A percentile compares a stretch with the other conserved stretches of the same genome.
phyloP scores from a whole-genome alignment of 1,140 invertebrate genomes.

The Zaprionus capensis region DNA sequence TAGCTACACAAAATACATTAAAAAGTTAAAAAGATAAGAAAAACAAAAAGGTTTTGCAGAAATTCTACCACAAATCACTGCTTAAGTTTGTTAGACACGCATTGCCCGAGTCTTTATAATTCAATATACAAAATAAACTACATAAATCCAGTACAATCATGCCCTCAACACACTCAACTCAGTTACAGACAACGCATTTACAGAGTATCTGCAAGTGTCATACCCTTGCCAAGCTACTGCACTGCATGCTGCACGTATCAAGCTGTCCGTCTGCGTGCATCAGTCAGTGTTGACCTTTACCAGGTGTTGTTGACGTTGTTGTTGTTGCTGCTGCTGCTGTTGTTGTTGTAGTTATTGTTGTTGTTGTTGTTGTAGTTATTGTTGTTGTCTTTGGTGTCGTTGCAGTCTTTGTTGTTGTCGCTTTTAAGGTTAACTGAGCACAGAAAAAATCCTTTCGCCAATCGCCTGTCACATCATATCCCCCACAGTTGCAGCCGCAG shows the following conservation, averaged over 20 bases:
- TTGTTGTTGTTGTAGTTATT: not conserved
- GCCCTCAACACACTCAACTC: no score
- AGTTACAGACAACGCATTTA: not conserved
- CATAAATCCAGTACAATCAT: not conserved
- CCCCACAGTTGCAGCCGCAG: slow-evolving; percentile 6
- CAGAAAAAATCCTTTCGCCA: slow-evolving; percentile 33
- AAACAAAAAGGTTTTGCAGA: no score
- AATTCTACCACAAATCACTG: no score
- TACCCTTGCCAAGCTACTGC: not conserved
- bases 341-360: not conserved
- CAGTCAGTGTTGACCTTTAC: slow-evolving; percentile 38
- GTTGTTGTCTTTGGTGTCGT: not conserved
- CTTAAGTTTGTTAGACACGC: rapidly evolving
- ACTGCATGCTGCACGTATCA: slow-evolving; percentile 20
- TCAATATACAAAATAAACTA: not conserved
- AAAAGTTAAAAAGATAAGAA: no score
- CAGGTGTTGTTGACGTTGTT: slow-evolving; percentile 9
- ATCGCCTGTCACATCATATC: slow-evolving; percentile 37
- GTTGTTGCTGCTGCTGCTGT: not conserved
- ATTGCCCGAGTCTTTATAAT: not conserved
- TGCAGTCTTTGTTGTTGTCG: slow-evolving; percentile 23
- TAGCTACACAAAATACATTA: no score
- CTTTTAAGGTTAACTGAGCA: slow-evolving; percentile 28
- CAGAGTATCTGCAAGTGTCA: slow-evolving; percentile 7
- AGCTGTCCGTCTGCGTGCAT: slow-evolving; percentile 31